Evolutionary conservation across 1,140 invertebrate species (phyloP).

Genomic region (Drosophila miranda): DNA sequence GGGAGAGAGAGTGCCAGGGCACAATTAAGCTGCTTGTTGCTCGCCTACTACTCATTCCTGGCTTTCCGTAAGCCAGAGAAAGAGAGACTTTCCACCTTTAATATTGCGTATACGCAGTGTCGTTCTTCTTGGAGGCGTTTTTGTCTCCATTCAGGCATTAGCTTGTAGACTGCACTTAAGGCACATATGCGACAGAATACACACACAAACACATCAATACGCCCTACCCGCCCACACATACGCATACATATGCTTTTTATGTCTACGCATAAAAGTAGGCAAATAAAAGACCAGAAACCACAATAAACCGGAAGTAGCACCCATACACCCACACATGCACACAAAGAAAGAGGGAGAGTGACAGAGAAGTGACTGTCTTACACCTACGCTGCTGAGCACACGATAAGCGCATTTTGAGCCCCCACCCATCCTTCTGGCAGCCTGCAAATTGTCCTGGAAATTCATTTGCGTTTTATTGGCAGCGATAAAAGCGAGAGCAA

Average conservation of each 20-base stretch:
- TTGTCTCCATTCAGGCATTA: slow-evolving; percentile 60
- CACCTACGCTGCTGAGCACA: slow-evolving; percentile 33
- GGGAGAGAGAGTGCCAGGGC: slow-evolving; percentile 27
- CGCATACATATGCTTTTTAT: slow-evolving; percentile 49
- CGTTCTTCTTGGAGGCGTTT: slow-evolving; percentile 33
- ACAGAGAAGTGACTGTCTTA: slow-evolving; percentile 27
- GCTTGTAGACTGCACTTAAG: slow-evolving; percentile 66
- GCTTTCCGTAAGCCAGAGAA: slow-evolving; percentile 1
- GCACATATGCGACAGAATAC: slow-evolving; percentile 59
- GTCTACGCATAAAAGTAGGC: slow-evolving; percentile 70
- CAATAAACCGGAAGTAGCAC: slow-evolving; percentile 69
- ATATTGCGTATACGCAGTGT: slow-evolving; percentile 53
- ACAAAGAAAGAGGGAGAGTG: background rate
- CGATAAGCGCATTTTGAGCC: slow-evolving; percentile 64
- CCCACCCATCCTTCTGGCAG: slow-evolving; percentile 21
- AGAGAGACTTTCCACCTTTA: too few relatives aligned
- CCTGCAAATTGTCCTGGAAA: slow-evolving; percentile 54
- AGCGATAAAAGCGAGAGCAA: slow-evolving; percentile 49
- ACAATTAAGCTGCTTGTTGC: slow-evolving; percentile 60
- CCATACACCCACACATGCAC: background rate
- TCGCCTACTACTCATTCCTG: slow-evolving; percentile 32
- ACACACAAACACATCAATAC: slow-evolving; percentile 22
- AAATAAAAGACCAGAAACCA: slow-evolving; percentile 68
- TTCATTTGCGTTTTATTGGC: slow-evolving; percentile 68
- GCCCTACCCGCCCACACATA: slow-evolving; percentile 2